Evolutionary conservation across 2,113 vertebrate genomes (phyloP).

Genomic region (Hyaena hyaena): DNA sequence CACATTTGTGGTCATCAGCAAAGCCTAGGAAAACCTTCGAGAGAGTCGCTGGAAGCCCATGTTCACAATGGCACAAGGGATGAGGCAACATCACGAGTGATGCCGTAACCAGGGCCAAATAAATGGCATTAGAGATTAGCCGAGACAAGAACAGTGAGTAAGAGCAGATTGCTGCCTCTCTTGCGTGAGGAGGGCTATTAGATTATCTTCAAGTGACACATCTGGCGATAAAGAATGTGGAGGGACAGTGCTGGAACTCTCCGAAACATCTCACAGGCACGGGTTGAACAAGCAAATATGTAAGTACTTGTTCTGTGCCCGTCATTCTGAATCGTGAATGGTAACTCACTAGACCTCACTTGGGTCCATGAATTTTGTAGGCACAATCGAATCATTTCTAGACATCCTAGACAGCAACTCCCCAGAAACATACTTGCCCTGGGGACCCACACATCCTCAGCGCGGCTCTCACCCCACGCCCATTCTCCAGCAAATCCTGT

Average conservation of each 20-base stretch:
- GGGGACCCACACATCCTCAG: background rate
- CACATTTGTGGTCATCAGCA: background rate
- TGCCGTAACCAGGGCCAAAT: accelerated
- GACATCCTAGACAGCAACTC: background rate
- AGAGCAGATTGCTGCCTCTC: background rate
- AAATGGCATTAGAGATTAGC: background rate
- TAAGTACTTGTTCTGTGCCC: background rate
- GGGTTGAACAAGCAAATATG: background rate
- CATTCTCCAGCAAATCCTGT: background rate
- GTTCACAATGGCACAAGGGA: accelerated
- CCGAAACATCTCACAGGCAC: accelerated
- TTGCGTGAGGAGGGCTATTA: no score
- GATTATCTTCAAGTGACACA: background rate
- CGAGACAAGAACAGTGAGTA: background rate
- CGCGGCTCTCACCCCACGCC: background rate
- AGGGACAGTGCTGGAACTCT: accelerated
- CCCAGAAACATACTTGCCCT: background rate
- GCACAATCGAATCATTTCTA: background rate
- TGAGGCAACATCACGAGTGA: background rate
- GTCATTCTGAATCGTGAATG: background rate
- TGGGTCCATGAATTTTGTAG: background rate
- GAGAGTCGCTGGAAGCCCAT: background rate
- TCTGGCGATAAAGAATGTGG: background rate
- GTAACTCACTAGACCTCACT: background rate
- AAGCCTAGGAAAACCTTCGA: background rate